These are phyloP conservation scores for Lipophrys pholis DNA, from an alignment of 2,113 vertebrate species.

Conservation along the genomic window DNA sequence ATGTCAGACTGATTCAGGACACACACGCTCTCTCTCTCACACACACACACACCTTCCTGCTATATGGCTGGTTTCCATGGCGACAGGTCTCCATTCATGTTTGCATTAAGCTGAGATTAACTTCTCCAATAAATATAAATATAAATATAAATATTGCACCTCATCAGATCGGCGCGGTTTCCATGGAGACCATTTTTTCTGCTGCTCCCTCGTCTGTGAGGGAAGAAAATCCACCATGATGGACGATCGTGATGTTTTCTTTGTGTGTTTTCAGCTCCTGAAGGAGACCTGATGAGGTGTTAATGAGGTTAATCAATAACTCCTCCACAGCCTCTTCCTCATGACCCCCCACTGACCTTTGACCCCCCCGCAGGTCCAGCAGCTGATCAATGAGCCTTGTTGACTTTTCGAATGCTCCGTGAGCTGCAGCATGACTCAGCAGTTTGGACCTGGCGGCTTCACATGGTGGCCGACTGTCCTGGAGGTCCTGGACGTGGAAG, in stretches of 20 bases:
- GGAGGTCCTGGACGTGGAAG: no score
- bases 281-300: not conserved
- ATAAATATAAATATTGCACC: no score
- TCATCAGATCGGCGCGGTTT: no score
- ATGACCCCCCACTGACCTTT: conserved; percentile 10
- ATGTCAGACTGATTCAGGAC: not conserved
- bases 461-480: no score
- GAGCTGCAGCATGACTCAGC: not conserved
- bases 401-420: not conserved
- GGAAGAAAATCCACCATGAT: no score
- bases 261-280: not conserved
- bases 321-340: not conserved
- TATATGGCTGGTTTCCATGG: conserved; percentile 28
- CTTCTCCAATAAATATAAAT: no score
- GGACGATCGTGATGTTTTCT: no score
- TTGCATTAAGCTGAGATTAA: no score
- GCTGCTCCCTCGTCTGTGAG: no score
- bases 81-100: not conserved
- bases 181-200: no score
- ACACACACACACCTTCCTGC: not conserved
- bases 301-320: conserved; percentile 6
- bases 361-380: conserved; percentile 1
- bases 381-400: not conserved
- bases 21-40: not conserved
- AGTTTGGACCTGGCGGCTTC: not conserved